Percentiles rank a stretch among this genome's conserved stretches.
Conservation (phyloP, 2,113 vertebrate genomes). For the Probosciger aterrimus region DNA sequence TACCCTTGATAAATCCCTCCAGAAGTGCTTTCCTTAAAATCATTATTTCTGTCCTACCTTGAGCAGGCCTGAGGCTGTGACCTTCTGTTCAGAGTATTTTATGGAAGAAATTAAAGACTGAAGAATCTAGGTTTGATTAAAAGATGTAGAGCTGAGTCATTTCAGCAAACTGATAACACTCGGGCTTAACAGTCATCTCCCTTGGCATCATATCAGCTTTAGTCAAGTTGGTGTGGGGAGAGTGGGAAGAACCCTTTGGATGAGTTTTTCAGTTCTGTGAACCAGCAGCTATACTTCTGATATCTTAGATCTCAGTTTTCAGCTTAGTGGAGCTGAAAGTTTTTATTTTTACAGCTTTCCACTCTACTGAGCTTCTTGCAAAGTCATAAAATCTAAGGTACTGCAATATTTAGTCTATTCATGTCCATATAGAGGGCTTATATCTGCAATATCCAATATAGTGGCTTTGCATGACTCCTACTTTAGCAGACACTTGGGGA, state of each 20-base stretch:
- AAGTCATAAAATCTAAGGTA: conserved; percentile 28
- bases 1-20: not conserved
- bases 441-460: not conserved
- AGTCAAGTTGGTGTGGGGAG: not conserved
- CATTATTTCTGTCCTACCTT: not conserved
- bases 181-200: not conserved
- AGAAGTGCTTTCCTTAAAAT: not conserved
- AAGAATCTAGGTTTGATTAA: not conserved
- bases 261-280: not conserved
- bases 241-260: not conserved
- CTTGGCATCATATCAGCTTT: not conserved
- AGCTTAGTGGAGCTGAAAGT: conserved; percentile 27
- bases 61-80: not conserved
- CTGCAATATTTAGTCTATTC: conserved; percentile 18
- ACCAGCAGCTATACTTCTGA: conserved; percentile 2
- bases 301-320: not conserved
- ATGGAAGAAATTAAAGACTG: not conserved
- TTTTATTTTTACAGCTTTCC: conserved; percentile 55
- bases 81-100: conserved; percentile 3
- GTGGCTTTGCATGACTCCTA: not conserved
- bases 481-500: not conserved
- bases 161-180: not conserved
- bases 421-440: not conserved
- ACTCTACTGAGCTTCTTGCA: conserved; percentile 12
- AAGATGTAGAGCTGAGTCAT: not conserved